Conservation (phyloP, 2,113 vertebrate species). For the Myotis lucifugus region DNA sequence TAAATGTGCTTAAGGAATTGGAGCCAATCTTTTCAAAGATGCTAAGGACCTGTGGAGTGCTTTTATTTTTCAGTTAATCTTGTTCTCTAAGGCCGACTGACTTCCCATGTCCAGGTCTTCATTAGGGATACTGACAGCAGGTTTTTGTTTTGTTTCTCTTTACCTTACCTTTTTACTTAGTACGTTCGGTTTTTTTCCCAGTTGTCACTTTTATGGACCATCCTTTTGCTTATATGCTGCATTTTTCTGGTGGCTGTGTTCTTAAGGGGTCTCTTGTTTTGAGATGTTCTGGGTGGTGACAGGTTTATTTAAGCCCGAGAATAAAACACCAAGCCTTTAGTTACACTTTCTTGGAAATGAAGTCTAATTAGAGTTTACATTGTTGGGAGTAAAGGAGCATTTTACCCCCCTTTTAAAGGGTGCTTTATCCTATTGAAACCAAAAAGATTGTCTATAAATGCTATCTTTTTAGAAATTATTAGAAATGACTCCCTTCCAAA, state of each 20-base stretch:
- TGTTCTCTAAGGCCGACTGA: background rate
- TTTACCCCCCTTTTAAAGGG: conserved; percentile 61
- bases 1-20: conserved; percentile 14
- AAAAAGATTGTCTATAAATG: conserved; percentile 63
- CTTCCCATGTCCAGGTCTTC: background rate
- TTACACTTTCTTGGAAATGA: conserved; percentile 38
- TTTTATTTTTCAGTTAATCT: background rate
- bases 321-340: conserved; percentile 3
- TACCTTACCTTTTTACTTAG: background rate
- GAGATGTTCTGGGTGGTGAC: background rate
- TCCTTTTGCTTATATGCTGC: conserved; percentile 39
- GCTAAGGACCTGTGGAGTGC: background rate
- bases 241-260: conserved; percentile 46
- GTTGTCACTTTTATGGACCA: conserved; percentile 35
- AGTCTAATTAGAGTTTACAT: conserved; percentile 59
- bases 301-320: conserved; percentile 20
- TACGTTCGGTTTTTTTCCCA: background rate
- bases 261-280: conserved; percentile 16
- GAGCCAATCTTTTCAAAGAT: conserved; percentile 41
- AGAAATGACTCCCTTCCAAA: conserved; percentile 60
- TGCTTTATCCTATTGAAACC: conserved; percentile 71
- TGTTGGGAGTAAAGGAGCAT: conserved; percentile 47
- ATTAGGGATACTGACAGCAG: background rate
- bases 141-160: background rate
- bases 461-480: conserved; percentile 58